Evolutionary conservation across 2,888 invertebrate genomes (phyloP), one percentile per base, ranked within the genome.

Genomic region (Leucophenga maculata): DNA sequence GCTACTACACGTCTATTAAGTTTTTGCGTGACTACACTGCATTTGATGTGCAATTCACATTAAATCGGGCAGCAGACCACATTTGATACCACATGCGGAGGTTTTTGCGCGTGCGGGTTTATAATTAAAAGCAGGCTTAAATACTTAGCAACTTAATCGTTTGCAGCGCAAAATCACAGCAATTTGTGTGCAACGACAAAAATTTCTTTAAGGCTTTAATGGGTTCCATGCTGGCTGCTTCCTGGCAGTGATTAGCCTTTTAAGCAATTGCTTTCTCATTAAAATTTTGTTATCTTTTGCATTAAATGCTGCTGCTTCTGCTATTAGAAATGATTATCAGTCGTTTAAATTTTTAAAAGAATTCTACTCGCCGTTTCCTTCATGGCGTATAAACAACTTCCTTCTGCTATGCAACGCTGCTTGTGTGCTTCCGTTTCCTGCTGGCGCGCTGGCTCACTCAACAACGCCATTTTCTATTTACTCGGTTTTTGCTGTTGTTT

Each of bases 311-410:
- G 26, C 26, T 26, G 26, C 26, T 26, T 3, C 26, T 26, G 26
- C 26, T 26, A 4, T 3, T 26, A 26, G 4, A 39, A 6, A 32
- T 6, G 8, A 32, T 32, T 32, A 39, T 39, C 8, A 39, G 39
- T 6, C 39, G 39, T 39, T 39, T 39, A 39, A 39, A 39, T 39
- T 39, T 39, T 39, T 11, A 3, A 6, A 39, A 39, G 39, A 39
- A 39, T 39, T 39, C 6, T 39, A 39, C 11, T 3, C 39, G 39
- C 72, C 14, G 76, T 69, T 78, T 78, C 72, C 82, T 78, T 78
- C 73, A 77, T 76, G 78, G 67, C 70, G 59, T 64, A 67, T 67
- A 71, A 71, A 65, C 62, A 66, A 64, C 66, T 64, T 64, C 62
- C 62, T 64, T 48, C 46, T 64, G 46, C 46, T 8, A n/a, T 64